These are phyloP conservation scores for Nannospalax galili DNA, from an alignment of 2,113 vertebrate species.

Conservation along the genomic window DNA sequence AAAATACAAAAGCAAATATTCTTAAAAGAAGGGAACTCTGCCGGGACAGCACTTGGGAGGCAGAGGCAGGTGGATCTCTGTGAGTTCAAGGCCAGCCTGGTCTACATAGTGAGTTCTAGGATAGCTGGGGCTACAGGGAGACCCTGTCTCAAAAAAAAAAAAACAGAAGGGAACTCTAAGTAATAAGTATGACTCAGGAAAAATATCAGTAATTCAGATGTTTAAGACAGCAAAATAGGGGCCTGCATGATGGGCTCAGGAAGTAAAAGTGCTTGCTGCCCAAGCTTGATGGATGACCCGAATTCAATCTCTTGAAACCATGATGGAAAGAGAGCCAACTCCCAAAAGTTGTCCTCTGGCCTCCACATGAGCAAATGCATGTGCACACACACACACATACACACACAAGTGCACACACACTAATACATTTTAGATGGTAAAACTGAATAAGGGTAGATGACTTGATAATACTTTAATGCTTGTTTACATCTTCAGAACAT, in stretches of 20 bases:
- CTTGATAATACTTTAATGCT: not conserved
- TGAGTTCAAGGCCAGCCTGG: too few relatives aligned
- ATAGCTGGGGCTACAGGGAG: too few relatives aligned
- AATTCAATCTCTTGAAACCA: not conserved
- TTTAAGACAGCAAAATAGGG: not conserved
- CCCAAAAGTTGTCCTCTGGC: not conserved
- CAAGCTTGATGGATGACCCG: not conserved
- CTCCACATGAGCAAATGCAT: not conserved
- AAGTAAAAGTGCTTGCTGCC: not conserved
- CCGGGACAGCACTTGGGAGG: too few relatives aligned
- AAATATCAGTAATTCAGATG: not conserved
- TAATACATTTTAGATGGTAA: not conserved
- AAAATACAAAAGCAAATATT: conserved; percentile 29
- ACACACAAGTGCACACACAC: not conserved
- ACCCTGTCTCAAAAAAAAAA: too few relatives aligned
- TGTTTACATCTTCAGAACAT: conserved; percentile 19
- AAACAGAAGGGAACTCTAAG: too few relatives aligned
- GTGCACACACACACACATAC: not conserved
- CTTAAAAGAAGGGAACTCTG: not conserved
- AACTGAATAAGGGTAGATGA: not conserved
- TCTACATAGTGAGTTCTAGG: too few relatives aligned
- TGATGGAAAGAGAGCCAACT: not conserved
- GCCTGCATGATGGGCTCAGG: not conserved
- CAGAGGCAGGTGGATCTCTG: too few relatives aligned
- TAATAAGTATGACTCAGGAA: not conserved